These are phyloP conservation scores for Rhingia rostrata DNA, from an alignment of 2,888 invertebrate species.

Conservation along the genomic window DNA sequence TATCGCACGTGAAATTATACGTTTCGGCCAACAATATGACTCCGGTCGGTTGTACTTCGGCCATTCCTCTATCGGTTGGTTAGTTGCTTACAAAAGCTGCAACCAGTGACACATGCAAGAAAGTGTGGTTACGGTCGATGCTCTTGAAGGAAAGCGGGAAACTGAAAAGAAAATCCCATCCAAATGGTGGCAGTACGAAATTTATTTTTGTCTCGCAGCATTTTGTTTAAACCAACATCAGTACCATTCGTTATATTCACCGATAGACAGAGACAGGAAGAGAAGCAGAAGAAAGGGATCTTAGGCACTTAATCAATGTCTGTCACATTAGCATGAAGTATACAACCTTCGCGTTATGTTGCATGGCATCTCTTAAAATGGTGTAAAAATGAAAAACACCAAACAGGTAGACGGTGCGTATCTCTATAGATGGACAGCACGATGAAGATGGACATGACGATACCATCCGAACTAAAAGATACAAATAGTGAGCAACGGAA, in stretches of 20 bases:
- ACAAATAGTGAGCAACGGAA: slow-evolving; percentile 56
- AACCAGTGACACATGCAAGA: slow-evolving; percentile 66
- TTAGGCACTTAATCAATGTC: slow-evolving; percentile 62
- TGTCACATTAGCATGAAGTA: slow-evolving; percentile 46
- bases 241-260: slow-evolving; percentile 45
- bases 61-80: slow-evolving; percentile 29
- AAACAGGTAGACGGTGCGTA: slow-evolving; percentile 8
- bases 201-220: slow-evolving; percentile 8
- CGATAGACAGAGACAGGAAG: background rate
- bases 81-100: slow-evolving; percentile 18
- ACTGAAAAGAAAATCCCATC: slow-evolving; percentile 53
- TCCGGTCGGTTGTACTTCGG: slow-evolving; percentile 37
- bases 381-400: slow-evolving; percentile 44
- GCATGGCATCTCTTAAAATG: slow-evolving; percentile 26
- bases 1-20: slow-evolving; percentile 49
- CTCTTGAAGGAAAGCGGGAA: slow-evolving; percentile 57
- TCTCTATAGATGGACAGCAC: slow-evolving; percentile 55
- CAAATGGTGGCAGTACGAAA: slow-evolving; percentile 20
- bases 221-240: slow-evolving; percentile 20
- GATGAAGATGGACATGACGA: slow-evolving; percentile 70
- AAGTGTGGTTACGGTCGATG: slow-evolving; percentile 70
- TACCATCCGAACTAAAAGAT: slow-evolving; percentile 6
- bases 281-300: slow-evolving; percentile 44
- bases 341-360: slow-evolving; percentile 24
- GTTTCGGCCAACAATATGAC: slow-evolving; percentile 30